Evolutionary conservation across 2,888 invertebrate genomes (phyloP).

Genomic region (Cheilosia vernalis): DNA sequence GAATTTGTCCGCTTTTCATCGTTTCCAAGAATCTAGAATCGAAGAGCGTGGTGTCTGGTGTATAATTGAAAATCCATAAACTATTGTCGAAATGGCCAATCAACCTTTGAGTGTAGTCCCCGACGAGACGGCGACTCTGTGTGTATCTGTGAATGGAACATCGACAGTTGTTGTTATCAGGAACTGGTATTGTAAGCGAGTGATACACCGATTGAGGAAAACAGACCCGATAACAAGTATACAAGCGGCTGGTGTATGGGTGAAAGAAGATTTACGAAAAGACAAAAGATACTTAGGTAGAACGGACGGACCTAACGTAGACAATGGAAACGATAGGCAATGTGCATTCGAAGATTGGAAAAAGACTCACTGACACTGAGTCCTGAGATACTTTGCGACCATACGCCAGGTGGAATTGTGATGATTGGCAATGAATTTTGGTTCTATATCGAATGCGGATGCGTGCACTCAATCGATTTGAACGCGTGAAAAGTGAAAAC

Average conservation of each 20-base stretch:
- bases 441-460: slow-evolving; percentile 4
- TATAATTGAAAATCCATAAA: slow-evolving; percentile 2
- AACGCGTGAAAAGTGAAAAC: slow-evolving; percentile 13
- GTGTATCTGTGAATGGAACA: slow-evolving; percentile 11
- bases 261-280: slow-evolving; percentile 19
- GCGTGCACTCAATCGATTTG: not conserved
- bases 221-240: slow-evolving; percentile 50
- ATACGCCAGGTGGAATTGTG: slow-evolving; percentile 24
- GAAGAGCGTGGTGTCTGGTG: not conserved
- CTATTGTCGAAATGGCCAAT: slow-evolving; percentile 25
- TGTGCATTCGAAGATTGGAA: not conserved
- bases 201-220: slow-evolving; percentile 21
- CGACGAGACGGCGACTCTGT: too few relatives aligned
- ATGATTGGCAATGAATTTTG: not conserved
- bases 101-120: slow-evolving; percentile 5
- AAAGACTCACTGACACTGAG: not conserved
- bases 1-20: not conserved
- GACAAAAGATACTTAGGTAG: not conserved
- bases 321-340: not conserved
- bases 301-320: not conserved
- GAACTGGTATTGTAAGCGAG: slow-evolving; percentile 48
- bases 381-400: not conserved
- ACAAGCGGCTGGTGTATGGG: slow-evolving; percentile 14
- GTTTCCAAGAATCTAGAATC: not conserved
- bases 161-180: slow-evolving; percentile 47